Evolutionary conservation across 2,797 vertebrate genomes (phyloP).

Genomic region (Crenichthys baileyi): DNA sequence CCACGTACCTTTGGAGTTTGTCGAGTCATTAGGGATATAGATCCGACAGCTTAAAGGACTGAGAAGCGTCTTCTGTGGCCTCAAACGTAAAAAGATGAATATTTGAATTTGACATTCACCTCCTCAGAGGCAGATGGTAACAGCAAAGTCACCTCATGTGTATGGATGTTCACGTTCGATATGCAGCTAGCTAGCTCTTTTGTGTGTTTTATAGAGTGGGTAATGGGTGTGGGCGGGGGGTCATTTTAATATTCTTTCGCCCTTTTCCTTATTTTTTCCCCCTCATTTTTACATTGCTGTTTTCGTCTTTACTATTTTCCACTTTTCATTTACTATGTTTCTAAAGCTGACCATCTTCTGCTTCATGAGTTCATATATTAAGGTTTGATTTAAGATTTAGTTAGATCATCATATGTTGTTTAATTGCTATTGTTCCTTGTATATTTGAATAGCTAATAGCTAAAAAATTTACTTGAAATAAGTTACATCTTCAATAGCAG

Average conservation of each 20-base stretch:
- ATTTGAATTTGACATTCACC: constrained; percentile 59
- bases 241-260: background rate
- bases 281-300: too few species aligned
- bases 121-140: constrained; percentile 43
- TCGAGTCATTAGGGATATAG: background rate
- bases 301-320: background rate
- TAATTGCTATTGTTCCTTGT: background rate
- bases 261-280: background rate
- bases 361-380: background rate
- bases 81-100: constrained; percentile 26
- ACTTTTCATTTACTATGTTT: background rate
- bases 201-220: background rate
- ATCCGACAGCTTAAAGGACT: constrained; percentile 2
- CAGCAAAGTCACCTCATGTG: constrained; percentile 47
- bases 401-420: background rate
- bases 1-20: constrained; percentile 27
- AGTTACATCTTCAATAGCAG: background rate
- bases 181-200: constrained; percentile 28
- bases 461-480: background rate
- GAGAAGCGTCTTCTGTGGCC: constrained; percentile 4
- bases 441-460: background rate
- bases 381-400: background rate
- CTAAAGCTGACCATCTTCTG: background rate
- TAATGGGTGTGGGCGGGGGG: background rate
- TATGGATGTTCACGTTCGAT: constrained; percentile 52